These are phyloP conservation scores for Ischnura elegans DNA, from an alignment of 2,888 invertebrate genomes.

Conservation along the genomic window DNA sequence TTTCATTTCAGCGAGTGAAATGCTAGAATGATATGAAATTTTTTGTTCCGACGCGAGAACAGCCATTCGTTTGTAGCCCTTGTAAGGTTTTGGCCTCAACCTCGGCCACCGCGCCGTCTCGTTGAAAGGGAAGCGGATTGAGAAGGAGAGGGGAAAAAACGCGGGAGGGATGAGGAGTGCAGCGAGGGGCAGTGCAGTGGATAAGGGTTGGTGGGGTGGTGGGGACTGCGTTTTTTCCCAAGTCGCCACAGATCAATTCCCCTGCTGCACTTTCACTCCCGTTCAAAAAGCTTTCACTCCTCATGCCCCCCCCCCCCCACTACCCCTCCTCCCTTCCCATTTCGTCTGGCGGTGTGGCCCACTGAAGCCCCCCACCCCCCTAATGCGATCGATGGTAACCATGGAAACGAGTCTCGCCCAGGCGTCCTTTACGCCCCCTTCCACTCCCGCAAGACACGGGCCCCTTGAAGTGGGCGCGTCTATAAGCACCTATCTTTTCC, in stretches of 20 bases:
- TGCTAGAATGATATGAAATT: too few species aligned
- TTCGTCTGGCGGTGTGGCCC: constrained; percentile 11
- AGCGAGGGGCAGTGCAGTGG: neutral
- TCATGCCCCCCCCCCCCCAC: too few species aligned
- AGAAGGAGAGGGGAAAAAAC: neutral
- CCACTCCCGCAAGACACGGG: neutral
- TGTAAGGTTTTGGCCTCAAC: neutral
- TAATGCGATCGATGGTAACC: neutral
- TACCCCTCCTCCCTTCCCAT: neutral
- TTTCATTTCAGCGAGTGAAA: too few species aligned
- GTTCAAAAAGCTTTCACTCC: constrained; percentile 10
- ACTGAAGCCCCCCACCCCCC: neutral
- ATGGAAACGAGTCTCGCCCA: constrained; percentile 2
- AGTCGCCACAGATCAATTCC: neutral
- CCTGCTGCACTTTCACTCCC: constrained; percentile 19
- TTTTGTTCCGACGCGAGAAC: too few species aligned
- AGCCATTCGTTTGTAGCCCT: too few species aligned
- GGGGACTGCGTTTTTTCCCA: neutral
- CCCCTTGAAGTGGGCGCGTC: neutral
- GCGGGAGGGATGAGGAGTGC: neutral
- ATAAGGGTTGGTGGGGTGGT: neutral
- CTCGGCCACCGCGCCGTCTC: neutral
- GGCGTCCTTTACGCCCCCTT: neutral
- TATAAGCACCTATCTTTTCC: neutral
- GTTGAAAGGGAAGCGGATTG: neutral